Base-by-base conservation (phyloP, 2,113 vertebrate genomes). In the Oriolus oriolus region DNA sequence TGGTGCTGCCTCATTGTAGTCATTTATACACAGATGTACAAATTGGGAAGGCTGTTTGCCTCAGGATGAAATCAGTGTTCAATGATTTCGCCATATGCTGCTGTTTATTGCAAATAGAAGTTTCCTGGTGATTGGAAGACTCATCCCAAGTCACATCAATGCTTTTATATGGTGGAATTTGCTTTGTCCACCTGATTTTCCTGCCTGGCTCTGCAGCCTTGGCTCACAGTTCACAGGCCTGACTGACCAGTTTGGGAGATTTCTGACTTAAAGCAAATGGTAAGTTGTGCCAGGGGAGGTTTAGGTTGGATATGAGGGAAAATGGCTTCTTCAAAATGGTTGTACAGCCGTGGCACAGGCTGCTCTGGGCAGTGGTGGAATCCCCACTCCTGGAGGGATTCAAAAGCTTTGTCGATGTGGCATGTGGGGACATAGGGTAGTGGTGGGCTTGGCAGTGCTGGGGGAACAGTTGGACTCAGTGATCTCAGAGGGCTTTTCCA, bases 21-120 rank as follows among this genome's bases (percentile, higher is more conserved):
- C n/a, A 78, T 78, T 90, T 50, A 96, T 95, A 90, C 95, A 89
- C 69, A 76, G 94, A 95, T 93, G 87, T 44, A 92, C 49, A 92
- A 82, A 63, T 53, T 77, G 89, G 41, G 59, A 65, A 52, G 26
- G 70, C 79, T 90, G 89, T 95, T 97, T 96, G 64, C 88, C 44
- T 35, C 7, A 28, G 41, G 15, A 28, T 35, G 16, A 49, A 61
- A 27, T 54, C 54, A 59, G 87, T 19, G 22, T 56, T 63, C 56
- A 75, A 16, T 79, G 53, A 52, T 85, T 92, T 79, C 31, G 0
- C 83, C 88, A 53, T 53, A 9, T 81, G 70, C 83, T 22, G 23
- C 20, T 70, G 35, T 78, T 93, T 73, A 28, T 83, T 16, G 4
- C 54, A 83, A 88, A 26, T 6, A 41, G 20, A 42, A n/a, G 28